These are phyloP conservation scores for Augochlorella aurata DNA, from an alignment of 2,888 invertebrate species.

Conservation along the genomic window DNA sequence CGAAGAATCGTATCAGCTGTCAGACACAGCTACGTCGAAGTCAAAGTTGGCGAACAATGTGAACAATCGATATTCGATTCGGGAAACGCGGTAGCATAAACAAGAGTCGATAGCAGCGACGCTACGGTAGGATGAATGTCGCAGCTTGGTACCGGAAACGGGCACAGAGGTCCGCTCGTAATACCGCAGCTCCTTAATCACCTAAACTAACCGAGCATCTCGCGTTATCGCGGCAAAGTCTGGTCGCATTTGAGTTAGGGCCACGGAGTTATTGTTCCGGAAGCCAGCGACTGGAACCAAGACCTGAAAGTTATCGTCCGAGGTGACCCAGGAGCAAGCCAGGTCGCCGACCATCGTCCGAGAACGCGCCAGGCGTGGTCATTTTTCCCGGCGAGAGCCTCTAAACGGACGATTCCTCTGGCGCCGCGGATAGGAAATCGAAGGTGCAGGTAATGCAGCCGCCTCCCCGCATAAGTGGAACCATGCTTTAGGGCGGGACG, in stretches of 20 bases:
- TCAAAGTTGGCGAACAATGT: too few relatives aligned
- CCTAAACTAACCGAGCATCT: constrained; percentile 27
- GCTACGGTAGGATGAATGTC: neutral
- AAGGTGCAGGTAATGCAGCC: constrained; percentile 45
- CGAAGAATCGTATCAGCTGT: too few relatives aligned
- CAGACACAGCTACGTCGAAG: too few relatives aligned
- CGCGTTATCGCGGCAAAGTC: constrained; percentile 37
- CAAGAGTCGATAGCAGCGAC: neutral
- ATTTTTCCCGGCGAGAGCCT: constrained; percentile 34
- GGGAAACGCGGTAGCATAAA: neutral
- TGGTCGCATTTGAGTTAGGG: constrained; percentile 24
- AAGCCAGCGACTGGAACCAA: constrained; percentile 23
- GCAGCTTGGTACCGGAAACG: neutral
- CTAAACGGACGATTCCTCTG: constrained; percentile 32
- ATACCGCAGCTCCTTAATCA: constrained; percentile 33
- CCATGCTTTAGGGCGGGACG: constrained; percentile 23
- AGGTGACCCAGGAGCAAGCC: constrained; percentile 32
- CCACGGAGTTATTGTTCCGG: constrained; percentile 37
- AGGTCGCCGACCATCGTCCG: constrained; percentile 22
- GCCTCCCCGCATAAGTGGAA: constrained; percentile 33
- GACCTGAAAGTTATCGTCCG: constrained; percentile 51
- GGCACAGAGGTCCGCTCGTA: neutral
- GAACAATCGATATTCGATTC: too few relatives aligned
- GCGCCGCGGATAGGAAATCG: constrained; percentile 27
- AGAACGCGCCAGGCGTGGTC: constrained; percentile 33